phyloP scores from a whole-genome alignment of 1,140 invertebrate species.

The Epicauta chinensis region DNA sequence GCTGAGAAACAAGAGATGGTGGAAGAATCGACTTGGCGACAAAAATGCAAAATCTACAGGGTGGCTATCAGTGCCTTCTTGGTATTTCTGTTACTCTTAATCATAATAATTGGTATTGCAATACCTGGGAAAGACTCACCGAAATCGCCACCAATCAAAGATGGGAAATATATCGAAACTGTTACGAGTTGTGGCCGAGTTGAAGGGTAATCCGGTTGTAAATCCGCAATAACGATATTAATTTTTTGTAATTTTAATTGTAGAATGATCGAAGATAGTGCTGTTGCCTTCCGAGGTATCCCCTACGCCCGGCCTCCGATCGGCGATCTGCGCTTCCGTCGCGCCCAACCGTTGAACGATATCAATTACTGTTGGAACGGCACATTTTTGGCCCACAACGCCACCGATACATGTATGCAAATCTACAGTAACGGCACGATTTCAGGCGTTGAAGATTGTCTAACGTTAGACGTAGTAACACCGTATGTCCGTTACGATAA shows the following conservation, averaged over 20 bases:
- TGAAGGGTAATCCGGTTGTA: conserved; percentile 53
- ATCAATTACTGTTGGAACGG: conserved; percentile 76
- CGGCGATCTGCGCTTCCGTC: conserved; percentile 61
- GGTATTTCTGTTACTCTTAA: conserved; percentile 55
- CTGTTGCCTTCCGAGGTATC: conserved; percentile 75
- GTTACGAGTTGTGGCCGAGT: conserved; percentile 71
- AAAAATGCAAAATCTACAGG: conserved; percentile 31
- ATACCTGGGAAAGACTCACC: conserved; percentile 47
- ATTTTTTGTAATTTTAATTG: conserved; percentile 11
- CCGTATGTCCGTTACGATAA: conserved; percentile 65
- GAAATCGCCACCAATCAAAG: conserved; percentile 48
- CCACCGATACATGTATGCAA: conserved; percentile 59
- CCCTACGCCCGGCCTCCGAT: conserved; percentile 78
- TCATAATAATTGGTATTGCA: conserved; percentile 58
- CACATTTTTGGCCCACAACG: conserved; percentile 61
- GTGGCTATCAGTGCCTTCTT: conserved; percentile 41
- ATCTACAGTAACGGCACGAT: conserved; percentile 56
- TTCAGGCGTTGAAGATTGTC: conserved; percentile 69
- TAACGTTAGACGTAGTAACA: conserved; percentile 72
- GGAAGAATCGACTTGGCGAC: conserved; percentile 29
- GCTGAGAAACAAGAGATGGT: conserved; percentile 36
- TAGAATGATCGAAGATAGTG: conserved; percentile 64
- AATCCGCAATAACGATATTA: background rate
- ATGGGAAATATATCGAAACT: conserved; percentile 64
- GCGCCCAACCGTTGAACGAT: conserved; percentile 57